phyloP scores from a whole-genome alignment of 1,140 invertebrate species.

The Formica selysi region DNA sequence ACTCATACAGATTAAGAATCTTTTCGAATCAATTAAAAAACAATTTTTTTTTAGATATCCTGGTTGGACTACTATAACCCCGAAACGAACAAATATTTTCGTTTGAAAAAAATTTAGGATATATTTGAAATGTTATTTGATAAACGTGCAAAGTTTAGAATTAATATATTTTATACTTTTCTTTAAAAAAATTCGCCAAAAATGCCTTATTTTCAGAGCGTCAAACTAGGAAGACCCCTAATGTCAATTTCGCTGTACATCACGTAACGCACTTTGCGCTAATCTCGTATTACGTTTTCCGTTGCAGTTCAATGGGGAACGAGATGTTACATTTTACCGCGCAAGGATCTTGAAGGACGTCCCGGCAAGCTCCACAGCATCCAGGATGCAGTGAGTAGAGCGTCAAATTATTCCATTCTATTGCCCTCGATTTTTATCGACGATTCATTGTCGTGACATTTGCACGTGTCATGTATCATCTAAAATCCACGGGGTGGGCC shows the following conservation, averaged over 20 bases:
- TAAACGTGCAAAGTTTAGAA: too few species aligned
- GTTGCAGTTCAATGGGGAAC: slow-evolving; percentile 55
- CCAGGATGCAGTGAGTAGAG: slow-evolving; percentile 46
- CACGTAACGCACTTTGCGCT: not conserved
- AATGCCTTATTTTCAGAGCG: too few species aligned
- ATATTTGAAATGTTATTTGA: too few species aligned
- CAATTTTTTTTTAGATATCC: too few species aligned
- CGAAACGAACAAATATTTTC: too few species aligned
- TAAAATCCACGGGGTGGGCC: slow-evolving; percentile 34
- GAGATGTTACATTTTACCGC: slow-evolving; percentile 7
- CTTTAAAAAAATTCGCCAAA: too few species aligned
- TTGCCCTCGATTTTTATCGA: not conserved
- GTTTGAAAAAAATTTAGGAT: too few species aligned
- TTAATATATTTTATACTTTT: too few species aligned
- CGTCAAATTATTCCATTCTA: not conserved
- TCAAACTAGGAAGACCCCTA: not conserved
- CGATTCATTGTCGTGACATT: slow-evolving; percentile 7
- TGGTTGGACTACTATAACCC: too few species aligned
- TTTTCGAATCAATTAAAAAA: too few species aligned
- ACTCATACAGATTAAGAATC: too few species aligned
- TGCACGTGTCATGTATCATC: slow-evolving; percentile 10
- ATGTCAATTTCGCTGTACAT: not conserved
- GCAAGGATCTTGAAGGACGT: not conserved
- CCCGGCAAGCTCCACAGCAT: slow-evolving; percentile 3
- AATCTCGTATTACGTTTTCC: not conserved